Base-by-base conservation (phyloP, 2,113 vertebrate species). In the Cyanistes caeruleus region DNA sequence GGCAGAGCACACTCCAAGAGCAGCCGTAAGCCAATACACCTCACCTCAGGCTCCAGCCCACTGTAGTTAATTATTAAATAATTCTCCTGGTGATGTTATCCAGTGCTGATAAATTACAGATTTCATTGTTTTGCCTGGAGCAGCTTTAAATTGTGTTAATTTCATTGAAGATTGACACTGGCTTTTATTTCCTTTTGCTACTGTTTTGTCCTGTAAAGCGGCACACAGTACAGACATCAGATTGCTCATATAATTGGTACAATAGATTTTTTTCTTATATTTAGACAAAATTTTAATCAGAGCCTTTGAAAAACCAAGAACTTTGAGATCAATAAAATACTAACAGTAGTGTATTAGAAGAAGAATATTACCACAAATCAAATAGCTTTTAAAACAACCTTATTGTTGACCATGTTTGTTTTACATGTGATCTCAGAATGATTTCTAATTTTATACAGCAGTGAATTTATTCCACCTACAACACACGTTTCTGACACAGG, bases 71-170 rank as follows among this genome's bases (percentile, higher is more conserved):
- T 97, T 97, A 97, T 98, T 95, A 97, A 98, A 98, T 98, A 90
- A 97, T 96, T 80, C 84, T 95, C 93, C 92, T 78, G 90, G 82
- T 91, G 86, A 96, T 97, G 94, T 91, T 96, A 96, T 96, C 97
- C 97, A 86, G 92, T 84, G 77, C 94, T 97, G 95, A 96, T 90
- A 94, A 97, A 96, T 95, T 96, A 78, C 90, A 92, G 94, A 95
- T 97, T 89, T 96, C 95, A 97, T 97, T 97, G 95, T 94, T 97
- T 98, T 97, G 93, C 93, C 92, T 96, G 83, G 89, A 96, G 96
- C 95, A 95, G 93, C 81, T 97, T 97, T 97, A 96, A 97, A 97
- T 78, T 93, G 87, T 94, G 95, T 98, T 97, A 97, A 97, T 98
- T 98, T 93, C 82, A 88, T 89, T n/a, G 43, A 87, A 96, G 97